These are phyloP conservation scores for Lasioglossum villosulum DNA, from an alignment of 2,888 invertebrate species.

Conservation along the genomic window DNA sequence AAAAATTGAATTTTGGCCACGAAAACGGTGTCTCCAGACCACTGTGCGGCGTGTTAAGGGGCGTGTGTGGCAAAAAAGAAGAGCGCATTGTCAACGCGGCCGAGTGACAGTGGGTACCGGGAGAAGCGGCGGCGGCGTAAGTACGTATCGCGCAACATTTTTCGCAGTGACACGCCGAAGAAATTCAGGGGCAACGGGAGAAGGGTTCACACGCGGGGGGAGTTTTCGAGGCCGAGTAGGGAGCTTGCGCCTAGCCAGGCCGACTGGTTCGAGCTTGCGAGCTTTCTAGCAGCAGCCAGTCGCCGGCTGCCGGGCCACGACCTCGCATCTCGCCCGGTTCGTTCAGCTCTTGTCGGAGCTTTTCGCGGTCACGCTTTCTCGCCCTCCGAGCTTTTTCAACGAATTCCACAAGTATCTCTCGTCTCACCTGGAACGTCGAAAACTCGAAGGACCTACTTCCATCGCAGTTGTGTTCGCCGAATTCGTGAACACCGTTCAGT, in stretches of 20 bases:
- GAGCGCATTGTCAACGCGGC: constrained; percentile 27
- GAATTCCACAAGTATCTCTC: background rate
- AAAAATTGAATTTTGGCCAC: too few species aligned
- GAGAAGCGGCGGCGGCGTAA: background rate
- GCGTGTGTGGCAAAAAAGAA: constrained; percentile 8
- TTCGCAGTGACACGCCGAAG: constrained; percentile 65
- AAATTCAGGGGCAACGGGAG: constrained; percentile 66
- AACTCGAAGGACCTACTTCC: background rate
- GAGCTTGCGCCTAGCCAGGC: constrained; percentile 77
- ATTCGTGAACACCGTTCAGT: background rate
- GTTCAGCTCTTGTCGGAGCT: constrained; percentile 6
- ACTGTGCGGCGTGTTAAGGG: too few species aligned
- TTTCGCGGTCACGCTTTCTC: constrained; percentile 50
- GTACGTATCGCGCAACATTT: constrained; percentile 49
- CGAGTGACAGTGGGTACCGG: constrained; percentile 15
- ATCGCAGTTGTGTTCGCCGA: background rate
- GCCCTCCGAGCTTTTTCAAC: background rate
- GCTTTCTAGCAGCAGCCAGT: constrained; percentile 77
- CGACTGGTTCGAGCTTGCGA: constrained; percentile 73
- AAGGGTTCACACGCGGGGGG: constrained; percentile 52
- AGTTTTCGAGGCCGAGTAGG: constrained; percentile 66
- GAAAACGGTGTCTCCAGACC: too few species aligned
- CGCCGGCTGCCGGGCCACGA: constrained; percentile 79
- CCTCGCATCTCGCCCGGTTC: constrained; percentile 68
- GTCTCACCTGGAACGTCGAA: background rate